Base-by-base conservation (phyloP, 2,797 vertebrate genomes). In the Eulemur albifrons region DNA sequence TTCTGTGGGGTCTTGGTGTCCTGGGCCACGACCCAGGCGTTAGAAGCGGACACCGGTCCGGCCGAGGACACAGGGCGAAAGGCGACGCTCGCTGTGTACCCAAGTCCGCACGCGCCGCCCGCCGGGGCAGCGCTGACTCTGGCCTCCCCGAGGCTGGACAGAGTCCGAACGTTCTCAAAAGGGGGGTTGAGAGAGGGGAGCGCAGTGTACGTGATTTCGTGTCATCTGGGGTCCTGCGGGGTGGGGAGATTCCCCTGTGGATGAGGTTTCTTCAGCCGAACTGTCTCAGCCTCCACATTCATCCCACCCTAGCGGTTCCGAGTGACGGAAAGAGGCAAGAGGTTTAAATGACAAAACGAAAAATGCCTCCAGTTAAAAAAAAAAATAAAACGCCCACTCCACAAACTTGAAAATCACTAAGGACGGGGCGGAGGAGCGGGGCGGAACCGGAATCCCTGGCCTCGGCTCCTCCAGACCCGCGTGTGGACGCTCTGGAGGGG, bases 291-390 rank as follows among this genome's bases (percentile, higher is more conserved):
- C 13, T 73, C 17, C 0, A 30, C 86, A 81, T 40, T 40, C 63
- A 20, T 21, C 61, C 40, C 1, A 20, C 43, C 88, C 85, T 61
- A 72, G 73, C 48, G 12, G 73, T n/a, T 84, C 40, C 7, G 4
- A 95, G 50, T 15, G 32, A 67, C 6, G 6, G 21, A 21, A 63
- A 70, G 65, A 40, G 27, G 75, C 30, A 25, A 50, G 61, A 30
- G 48, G 20, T 67, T 95, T 32, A 88, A 81, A 76, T 38, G 45
- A 52, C 63, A 86, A 82, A 97, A 95, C 75, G 87, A 96, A 97
- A 94, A 90, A 15, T 13, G 11, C 21, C 50, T 87, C 43, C 63
- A 10, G 38, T 15, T 83, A 30, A 35, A 72, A 81, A 73, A 32
- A 15, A 48, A 38, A 59, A 23, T 12, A 57, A 45, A 67, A 63